Base-by-base conservation (phyloP, 1,140 invertebrate species). In the Drosophila varians region DNA sequence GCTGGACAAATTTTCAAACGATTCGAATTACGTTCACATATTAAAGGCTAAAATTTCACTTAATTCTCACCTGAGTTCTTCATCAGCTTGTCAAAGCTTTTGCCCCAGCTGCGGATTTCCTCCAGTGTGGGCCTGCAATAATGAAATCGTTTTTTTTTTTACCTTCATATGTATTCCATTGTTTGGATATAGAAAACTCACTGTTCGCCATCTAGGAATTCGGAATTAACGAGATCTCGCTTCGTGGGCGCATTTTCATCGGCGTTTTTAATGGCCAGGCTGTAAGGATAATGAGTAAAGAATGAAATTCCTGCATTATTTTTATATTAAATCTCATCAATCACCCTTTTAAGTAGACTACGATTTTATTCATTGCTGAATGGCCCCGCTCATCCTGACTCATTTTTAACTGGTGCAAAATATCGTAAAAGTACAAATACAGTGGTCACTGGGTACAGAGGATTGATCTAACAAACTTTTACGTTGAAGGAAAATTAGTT, bases 21-120 rank as follows among this genome's bases (percentile, higher is more conserved):
- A 28, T 6, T 6, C 3, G 1, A 1, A n/a, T n/a, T n/a, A n/a
- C n/a, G n/a, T n/a, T n/a, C n/a, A n/a, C n/a, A 4, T 3, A n/a
- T 34, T 9, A 19, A 4, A 45, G 25, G 26, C 28, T 26, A n/a
- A 7, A 34, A 1, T 1, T 11, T 31, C 4, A 11, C 1, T 8
- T 1, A 0, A 23, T 14, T 92, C 92, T 93, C 93, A 97, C 96
- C 94, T 91, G 94, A 92, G 92, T 94, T 97, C 87, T 94, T 96
- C 97, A 99, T 99, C 82, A 99, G 94, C 91, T 96, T 96, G 87
- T 99, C 98, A 92, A 99, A 99, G 52, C 97, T 98, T 91, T 97
- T 96, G 40, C 97, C 97, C 98, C 98, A 99, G 79, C 95, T 94
- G 86, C 96, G 94, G 72, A 99, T 96, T 92, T 99, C 98, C 82